A percentile compares a stretch with the other conserved stretches of the same genome.
phyloP scores from a whole-genome alignment of 53 echinoderm and acorn worm genomes.

The Mesocentrotus franciscanus region DNA sequence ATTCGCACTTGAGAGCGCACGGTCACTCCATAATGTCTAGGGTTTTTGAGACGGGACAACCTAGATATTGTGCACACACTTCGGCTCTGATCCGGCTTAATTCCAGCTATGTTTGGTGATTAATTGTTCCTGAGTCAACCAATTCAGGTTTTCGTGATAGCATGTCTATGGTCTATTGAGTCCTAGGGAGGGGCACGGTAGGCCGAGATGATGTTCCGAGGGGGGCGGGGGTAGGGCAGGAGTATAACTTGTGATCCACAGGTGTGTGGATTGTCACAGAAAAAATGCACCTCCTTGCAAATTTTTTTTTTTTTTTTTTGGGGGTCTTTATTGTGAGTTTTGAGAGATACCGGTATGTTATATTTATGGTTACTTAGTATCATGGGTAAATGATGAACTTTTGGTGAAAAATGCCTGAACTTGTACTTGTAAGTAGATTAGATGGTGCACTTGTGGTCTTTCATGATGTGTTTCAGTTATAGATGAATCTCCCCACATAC shows the following conservation, averaged over 20 bases:
- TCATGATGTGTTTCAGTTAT: too few species aligned
- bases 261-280: neutral
- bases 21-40: neutral
- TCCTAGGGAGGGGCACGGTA: neutral
- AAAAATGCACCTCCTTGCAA: neutral
- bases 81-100: conserved; percentile 35
- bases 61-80: conserved; percentile 28
- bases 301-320: too few species aligned
- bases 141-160: conserved; percentile 23
- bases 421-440: too few species aligned
- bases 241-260: neutral
- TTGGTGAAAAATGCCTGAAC: too few species aligned
- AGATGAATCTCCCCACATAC: too few species aligned
- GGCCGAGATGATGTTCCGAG: neutral
- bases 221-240: neutral
- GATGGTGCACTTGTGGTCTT: too few species aligned
- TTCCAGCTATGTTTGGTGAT: conserved; percentile 49
- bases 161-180: conserved; percentile 21
- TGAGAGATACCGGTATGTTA: too few species aligned
- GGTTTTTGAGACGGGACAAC: neutral
- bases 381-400: neutral
- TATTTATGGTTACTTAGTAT: neutral
- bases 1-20: conserved; percentile 35
- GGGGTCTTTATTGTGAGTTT: too few species aligned
- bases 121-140: conserved; percentile 58